phyloP scores from a whole-genome alignment of 2,797 vertebrate species.

The Merluccius polli region DNA sequence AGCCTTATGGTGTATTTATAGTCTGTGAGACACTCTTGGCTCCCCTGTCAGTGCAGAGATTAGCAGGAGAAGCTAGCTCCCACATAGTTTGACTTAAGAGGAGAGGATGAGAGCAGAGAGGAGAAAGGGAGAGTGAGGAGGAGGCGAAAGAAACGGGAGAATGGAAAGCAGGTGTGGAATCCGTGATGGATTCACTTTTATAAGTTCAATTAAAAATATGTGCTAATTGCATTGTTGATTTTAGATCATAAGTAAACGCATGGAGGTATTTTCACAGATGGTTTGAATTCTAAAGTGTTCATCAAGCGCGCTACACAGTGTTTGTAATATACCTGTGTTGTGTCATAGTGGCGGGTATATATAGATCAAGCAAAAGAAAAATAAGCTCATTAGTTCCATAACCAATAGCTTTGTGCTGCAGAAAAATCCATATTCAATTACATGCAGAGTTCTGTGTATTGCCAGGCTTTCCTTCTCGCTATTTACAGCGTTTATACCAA shows the following conservation, averaged over 20 bases:
- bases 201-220: background rate
- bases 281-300: background rate
- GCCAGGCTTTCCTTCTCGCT: background rate
- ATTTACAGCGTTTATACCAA: background rate
- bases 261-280: background rate
- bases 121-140: slow-evolving; percentile 20
- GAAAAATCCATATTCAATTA: background rate
- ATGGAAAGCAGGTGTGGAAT: background rate
- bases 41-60: slow-evolving; percentile 73
- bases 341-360: background rate
- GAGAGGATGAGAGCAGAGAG: slow-evolving; percentile 34
- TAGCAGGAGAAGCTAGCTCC: slow-evolving; percentile 69
- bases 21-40: slow-evolving; percentile 78
- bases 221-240: background rate
- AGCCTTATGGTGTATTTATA: slow-evolving; percentile 81
- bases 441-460: background rate
- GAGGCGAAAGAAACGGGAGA: too few species aligned
- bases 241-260: background rate
- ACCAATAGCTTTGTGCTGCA: background rate
- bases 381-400: background rate
- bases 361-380: background rate
- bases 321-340: background rate
- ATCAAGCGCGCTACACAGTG: background rate
- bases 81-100: slow-evolving; percentile 41
- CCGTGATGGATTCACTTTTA: background rate